phyloP scores from a whole-genome alignment of 2,113 vertebrate genomes.

The Hirundichthys speculiger region DNA sequence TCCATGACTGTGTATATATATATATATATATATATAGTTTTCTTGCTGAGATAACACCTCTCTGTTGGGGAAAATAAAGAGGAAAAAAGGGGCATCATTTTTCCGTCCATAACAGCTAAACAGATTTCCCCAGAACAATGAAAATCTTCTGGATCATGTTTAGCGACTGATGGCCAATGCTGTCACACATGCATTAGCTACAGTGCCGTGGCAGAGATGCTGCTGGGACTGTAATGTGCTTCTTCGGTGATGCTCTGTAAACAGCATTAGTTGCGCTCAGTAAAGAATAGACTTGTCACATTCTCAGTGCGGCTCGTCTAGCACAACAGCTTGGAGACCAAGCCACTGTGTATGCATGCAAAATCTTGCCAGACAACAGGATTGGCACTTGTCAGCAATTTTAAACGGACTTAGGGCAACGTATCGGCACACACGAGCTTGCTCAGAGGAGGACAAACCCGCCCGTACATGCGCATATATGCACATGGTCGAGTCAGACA shows the following conservation, averaged over 20 bases:
- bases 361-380: slow-evolving; percentile 71
- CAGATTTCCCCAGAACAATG: slow-evolving; percentile 59
- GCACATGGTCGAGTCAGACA: slow-evolving; percentile 21
- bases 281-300: slow-evolving; percentile 79
- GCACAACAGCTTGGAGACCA: slow-evolving; percentile 71
- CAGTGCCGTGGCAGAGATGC: slow-evolving; percentile 50
- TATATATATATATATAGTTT: too few relatives aligned
- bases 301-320: slow-evolving; percentile 68
- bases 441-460: slow-evolving; percentile 45
- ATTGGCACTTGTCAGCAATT: slow-evolving; percentile 73
- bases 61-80: slow-evolving; percentile 22
- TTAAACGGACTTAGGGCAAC: slow-evolving; percentile 59
- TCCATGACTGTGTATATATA: too few relatives aligned
- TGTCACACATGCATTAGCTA: slow-evolving; percentile 71
- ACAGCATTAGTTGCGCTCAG: slow-evolving; percentile 77
- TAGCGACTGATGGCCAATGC: slow-evolving; percentile 58
- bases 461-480: too few relatives aligned
- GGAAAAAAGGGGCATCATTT: slow-evolving; percentile 13
- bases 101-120: slow-evolving; percentile 40
- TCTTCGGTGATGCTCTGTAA: slow-evolving; percentile 68
- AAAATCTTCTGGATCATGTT: slow-evolving; percentile 65
- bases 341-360: slow-evolving; percentile 51
- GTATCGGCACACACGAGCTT: slow-evolving; percentile 47
- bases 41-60: slow-evolving; percentile 19
- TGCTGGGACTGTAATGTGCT: slow-evolving; percentile 65